Percentiles rank a stretch among this genome's conserved stretches.
Evolutionary conservation across 2,888 invertebrate species (phyloP).

Genomic region (Leptinotarsa haldemani): DNA sequence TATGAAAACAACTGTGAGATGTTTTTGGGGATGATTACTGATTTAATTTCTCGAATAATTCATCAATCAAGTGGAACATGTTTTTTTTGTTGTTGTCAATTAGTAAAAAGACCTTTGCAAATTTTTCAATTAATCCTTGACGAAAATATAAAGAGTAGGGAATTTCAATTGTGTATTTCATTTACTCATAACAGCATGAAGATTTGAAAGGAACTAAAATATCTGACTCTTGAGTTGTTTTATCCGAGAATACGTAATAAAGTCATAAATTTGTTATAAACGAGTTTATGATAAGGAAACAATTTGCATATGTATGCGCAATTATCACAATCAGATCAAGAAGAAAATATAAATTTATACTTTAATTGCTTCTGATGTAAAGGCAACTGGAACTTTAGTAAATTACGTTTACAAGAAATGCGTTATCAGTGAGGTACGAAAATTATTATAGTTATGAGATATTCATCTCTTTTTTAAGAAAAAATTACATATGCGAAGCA

Average conservation of each 20-base stretch:
- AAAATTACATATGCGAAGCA: constrained; percentile 10
- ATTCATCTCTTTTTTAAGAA: constrained; percentile 25
- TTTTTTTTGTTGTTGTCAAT: too few species aligned
- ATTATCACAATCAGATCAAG: constrained; percentile 44
- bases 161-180: too few species aligned
- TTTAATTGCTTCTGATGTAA: constrained; percentile 34
- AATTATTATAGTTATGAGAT: constrained; percentile 30
- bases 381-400: constrained; percentile 31
- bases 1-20: too few species aligned
- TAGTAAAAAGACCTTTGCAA: too few species aligned
- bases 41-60: too few species aligned
- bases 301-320: constrained; percentile 43
- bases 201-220: too few species aligned
- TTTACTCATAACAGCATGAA: too few species aligned
- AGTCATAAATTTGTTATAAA: constrained; percentile 24
- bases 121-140: too few species aligned
- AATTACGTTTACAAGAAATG: constrained; percentile 25
- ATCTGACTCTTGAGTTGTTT: not conserved
- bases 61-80: too few species aligned
- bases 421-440: constrained; percentile 29
- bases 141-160: too few species aligned
- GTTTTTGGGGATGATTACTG: too few species aligned
- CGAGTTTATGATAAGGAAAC: constrained; percentile 29
- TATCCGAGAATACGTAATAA: constrained; percentile 4
- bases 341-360: constrained; percentile 31